These are phyloP conservation scores for Lindbergichthys nudifrons DNA, from an alignment of 2,797 vertebrate genomes.

Conservation along the genomic window DNA sequence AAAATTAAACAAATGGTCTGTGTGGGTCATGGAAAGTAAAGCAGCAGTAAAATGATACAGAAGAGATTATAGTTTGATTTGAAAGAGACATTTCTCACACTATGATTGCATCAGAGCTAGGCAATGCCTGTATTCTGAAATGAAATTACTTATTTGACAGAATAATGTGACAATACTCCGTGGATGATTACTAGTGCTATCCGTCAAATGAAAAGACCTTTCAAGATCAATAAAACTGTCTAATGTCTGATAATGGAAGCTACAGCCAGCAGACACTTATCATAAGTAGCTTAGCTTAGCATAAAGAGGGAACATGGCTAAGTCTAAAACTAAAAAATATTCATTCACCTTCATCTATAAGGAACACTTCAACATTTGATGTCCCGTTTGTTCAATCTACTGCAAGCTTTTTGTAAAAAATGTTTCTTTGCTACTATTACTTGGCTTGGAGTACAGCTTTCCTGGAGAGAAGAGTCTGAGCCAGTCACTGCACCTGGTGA, in stretches of 20 bases:
- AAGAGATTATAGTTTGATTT: conserved; percentile 41
- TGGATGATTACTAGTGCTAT: conserved; percentile 11
- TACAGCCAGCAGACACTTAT: background rate
- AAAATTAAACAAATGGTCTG: conserved; percentile 38
- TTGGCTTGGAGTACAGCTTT: too few relatives aligned
- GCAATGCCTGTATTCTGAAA: conserved; percentile 13
- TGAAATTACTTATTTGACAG: conserved; percentile 10
- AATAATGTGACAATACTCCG: conserved; percentile 21
- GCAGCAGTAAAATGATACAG: conserved; percentile 22
- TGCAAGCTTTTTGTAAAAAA: too few relatives aligned
- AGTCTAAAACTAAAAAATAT: background rate
- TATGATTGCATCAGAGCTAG: conserved; percentile 9
- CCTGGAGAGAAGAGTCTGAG: too few relatives aligned
- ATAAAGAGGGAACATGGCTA: background rate
- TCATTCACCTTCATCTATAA: background rate
- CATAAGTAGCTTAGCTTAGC: background rate
- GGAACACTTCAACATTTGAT: background rate
- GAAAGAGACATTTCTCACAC: conserved; percentile 17
- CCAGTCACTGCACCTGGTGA: too few relatives aligned
- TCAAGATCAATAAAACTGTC: background rate
- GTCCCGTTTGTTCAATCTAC: background rate
- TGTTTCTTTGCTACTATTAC: too few relatives aligned
- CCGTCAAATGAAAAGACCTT: background rate
- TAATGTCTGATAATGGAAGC: background rate
- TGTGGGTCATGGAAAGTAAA: conserved; percentile 53